These are phyloP conservation scores for Bombyx huttoni DNA, from an alignment of 2,888 invertebrate species.

Conservation along the genomic window DNA sequence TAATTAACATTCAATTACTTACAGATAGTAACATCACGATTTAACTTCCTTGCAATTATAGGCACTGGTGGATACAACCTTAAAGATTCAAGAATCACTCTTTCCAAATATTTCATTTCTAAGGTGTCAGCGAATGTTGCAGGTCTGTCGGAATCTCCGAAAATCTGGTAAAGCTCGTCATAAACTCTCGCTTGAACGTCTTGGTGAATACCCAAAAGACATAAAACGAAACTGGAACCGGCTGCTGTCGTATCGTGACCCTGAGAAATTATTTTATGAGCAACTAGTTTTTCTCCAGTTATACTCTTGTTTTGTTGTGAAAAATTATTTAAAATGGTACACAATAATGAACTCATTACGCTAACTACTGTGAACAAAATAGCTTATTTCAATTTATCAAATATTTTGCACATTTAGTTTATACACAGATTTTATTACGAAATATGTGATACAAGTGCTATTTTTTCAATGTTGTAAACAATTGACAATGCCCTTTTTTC, in stretches of 20 bases:
- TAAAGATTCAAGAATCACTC: slow-evolving; percentile 83
- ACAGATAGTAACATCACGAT: slow-evolving; percentile 79
- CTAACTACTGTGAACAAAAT: not conserved
- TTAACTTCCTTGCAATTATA: slow-evolving; percentile 80
- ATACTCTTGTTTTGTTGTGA: no score
- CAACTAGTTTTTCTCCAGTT: not conserved
- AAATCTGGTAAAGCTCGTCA: slow-evolving; percentile 81
- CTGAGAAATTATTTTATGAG: slow-evolving; percentile 16
- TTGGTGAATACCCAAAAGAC: slow-evolving; percentile 85
- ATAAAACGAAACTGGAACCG: slow-evolving; percentile 89
- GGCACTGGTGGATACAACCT: slow-evolving; percentile 87
- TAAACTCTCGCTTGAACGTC: slow-evolving; percentile 83
- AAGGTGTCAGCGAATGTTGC: slow-evolving; percentile 84
- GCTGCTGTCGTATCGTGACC: slow-evolving; percentile 74
- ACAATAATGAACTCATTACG: no score
- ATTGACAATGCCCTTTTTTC: no score
- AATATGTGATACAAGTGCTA: no score
- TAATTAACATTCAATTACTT: slow-evolving; percentile 7
- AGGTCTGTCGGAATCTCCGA: slow-evolving; percentile 83
- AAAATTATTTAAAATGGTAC: no score
- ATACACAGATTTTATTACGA: no score
- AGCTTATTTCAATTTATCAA: no score
- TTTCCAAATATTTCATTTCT: slow-evolving; percentile 85
- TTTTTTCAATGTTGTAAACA: no score
- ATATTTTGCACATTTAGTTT: no score